Evolutionary conservation across 37 sponge, comb jelly and placozoan species (phyloP), one percentile per base, ranked within the genome.

Genomic region (Haliclona indistincta): DNA sequence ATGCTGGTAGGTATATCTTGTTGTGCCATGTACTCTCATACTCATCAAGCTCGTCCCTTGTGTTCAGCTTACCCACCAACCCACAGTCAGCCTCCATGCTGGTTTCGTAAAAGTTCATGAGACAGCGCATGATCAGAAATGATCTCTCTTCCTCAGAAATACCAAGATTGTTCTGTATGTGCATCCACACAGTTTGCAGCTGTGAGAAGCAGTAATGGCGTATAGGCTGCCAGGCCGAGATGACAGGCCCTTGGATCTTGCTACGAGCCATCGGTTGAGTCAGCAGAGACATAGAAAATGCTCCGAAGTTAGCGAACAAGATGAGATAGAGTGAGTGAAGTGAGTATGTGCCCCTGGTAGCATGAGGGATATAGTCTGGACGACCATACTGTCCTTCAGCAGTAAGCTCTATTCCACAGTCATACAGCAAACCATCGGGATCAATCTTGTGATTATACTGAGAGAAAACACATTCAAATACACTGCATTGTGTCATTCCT

Each of bases 171-270:
- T 72, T 77, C 20, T 71, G 55, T 84, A 95, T 82, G 75, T 79
- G 71, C 43, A 83, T 53, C 96, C 96, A 95, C 32, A 91, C 56
- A 0, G 88, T 85, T 51, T 71, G 38, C 68, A 95, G 56, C 60
- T 95, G 93, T 13, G 85, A 71, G n/a, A 95, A 54, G 51, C 96
- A 95, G 80, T 91, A 95, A 74, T 87, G 89, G 20, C 96, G 51
- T 20, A 91, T 56, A 4, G 88, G 79, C 64, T 81, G 58, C 96
- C 92, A 88, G 22, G 81, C 89, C 0, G 96, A 95, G 33, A 95
- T 78, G 19, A 91, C 8, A 29, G 34, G 77, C 43, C 90, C 94
- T 30, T 74, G 80, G 2, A 93, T 72, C 17, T 17, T 54, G 15
- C 41, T 33, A 23, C 74, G 63, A 2, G 96, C 79, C 26, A 76